Evolutionary conservation across 2,113 vertebrate genomes (phyloP).

Genomic region (Pseudorasbora parva): DNA sequence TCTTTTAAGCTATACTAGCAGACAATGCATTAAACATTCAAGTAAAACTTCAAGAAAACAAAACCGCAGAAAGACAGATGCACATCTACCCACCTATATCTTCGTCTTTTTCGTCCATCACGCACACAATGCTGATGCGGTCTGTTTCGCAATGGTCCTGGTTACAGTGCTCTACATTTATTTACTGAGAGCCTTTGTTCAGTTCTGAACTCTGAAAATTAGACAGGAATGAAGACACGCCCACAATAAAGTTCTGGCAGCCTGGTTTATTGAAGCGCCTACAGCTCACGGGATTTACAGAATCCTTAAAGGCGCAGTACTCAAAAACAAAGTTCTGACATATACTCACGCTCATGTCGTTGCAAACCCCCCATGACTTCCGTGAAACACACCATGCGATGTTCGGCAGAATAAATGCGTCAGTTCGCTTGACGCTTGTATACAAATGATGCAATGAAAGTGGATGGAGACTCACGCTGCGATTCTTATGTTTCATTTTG

Average conservation of each 20-base stretch:
- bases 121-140: neutral
- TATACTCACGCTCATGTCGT: neutral
- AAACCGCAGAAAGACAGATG: neutral
- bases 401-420: neutral
- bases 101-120: conserved; percentile 61
- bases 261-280: neutral
- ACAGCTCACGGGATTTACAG: neutral
- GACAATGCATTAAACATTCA: neutral
- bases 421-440: neutral
- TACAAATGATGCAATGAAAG: neutral
- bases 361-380: neutral
- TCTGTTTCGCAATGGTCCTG: neutral
- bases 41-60: neutral
- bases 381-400: neutral
- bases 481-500: neutral
- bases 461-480: neutral
- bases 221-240: neutral
- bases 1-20: neutral
- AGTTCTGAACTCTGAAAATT: neutral
- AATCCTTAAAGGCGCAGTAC: neutral
- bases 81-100: conserved; percentile 54
- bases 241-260: neutral
- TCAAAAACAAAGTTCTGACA: neutral
- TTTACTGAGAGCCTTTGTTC: neutral
- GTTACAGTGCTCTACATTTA: neutral